Evolutionary conservation across 2,113 vertebrate species (phyloP).

Genomic region (Aptenodytes patagonicus): DNA sequence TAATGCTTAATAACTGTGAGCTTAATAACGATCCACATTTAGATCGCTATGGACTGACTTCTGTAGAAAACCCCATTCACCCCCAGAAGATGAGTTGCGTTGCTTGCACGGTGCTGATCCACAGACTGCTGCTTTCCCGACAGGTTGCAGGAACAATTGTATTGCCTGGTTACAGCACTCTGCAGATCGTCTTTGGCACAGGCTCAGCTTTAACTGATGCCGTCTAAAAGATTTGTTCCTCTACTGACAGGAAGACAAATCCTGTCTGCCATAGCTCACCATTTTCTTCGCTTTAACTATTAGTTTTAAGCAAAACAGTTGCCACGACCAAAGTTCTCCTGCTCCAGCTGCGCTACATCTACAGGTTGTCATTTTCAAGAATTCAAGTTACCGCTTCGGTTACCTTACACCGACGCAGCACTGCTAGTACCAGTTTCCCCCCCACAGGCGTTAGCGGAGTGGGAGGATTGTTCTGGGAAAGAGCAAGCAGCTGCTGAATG

Average conservation of each 20-base stretch:
- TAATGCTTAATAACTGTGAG: neutral
- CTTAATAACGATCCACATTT: neutral
- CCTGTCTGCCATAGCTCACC: neutral
- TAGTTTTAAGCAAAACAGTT: neutral
- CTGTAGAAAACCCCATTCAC: neutral
- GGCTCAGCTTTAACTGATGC: neutral
- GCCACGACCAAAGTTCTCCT: neutral
- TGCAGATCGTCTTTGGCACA: neutral
- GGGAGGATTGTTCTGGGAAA: neutral
- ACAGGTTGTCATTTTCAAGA: neutral
- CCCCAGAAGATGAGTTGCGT: neutral
- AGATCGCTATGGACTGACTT: neutral
- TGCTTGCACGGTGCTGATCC: neutral
- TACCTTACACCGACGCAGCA: accelerated
- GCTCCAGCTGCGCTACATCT: neutral
- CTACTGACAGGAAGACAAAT: neutral
- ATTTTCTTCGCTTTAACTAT: neutral
- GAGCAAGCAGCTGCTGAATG: neutral
- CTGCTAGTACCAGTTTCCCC: accelerated
- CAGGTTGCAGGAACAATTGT: accelerated
- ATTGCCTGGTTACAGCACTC: accelerated
- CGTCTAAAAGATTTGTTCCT: neutral
- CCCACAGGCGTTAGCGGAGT: accelerated
- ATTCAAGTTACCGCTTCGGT: too few relatives aligned
- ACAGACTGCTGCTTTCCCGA: neutral